Evolutionary conservation across 2,797 vertebrate species (phyloP).

Genomic region (Eurystomus glaucurus): DNA sequence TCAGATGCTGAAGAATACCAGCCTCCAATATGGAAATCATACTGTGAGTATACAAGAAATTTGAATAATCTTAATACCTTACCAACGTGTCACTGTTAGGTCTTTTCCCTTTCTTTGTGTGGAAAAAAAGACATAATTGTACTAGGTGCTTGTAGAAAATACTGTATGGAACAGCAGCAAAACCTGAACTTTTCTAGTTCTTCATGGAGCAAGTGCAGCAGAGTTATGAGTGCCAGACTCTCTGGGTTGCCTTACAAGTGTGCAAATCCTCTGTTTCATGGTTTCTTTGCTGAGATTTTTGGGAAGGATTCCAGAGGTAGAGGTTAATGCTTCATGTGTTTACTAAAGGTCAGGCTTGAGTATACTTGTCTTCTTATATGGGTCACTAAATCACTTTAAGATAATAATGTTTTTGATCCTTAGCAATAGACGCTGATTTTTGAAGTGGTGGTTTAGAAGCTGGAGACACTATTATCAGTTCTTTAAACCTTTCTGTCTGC

Average conservation of each 20-base stretch:
- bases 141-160: neutral
- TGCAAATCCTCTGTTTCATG: neutral
- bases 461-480: slow-evolving; percentile 54
- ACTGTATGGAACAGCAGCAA: neutral
- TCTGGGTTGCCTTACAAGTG: neutral
- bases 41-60: slow-evolving; percentile 90
- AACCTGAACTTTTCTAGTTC: neutral
- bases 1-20: slow-evolving; percentile 98
- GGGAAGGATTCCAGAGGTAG: neutral
- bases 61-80: neutral
- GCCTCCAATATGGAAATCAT: slow-evolving; percentile 99
- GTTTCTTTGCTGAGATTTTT: neutral
- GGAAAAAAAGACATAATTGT: neutral
- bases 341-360: slow-evolving; percentile 24
- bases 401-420: slow-evolving; percentile 58
- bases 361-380: slow-evolving; percentile 20
- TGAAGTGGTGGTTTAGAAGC: slow-evolving; percentile 61
- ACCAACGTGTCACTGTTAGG: neutral
- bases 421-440: slow-evolving; percentile 30
- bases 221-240: neutral
- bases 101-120: neutral
- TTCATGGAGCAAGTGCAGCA: neutral
- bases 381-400: slow-evolving; percentile 39
- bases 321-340: slow-evolving; percentile 19
- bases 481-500: slow-evolving; percentile 54